Percentiles rank a stretch among this genome's conserved stretches.
phyloP scores from a whole-genome alignment of 2,797 vertebrate genomes.

The Morus bassanus region DNA sequence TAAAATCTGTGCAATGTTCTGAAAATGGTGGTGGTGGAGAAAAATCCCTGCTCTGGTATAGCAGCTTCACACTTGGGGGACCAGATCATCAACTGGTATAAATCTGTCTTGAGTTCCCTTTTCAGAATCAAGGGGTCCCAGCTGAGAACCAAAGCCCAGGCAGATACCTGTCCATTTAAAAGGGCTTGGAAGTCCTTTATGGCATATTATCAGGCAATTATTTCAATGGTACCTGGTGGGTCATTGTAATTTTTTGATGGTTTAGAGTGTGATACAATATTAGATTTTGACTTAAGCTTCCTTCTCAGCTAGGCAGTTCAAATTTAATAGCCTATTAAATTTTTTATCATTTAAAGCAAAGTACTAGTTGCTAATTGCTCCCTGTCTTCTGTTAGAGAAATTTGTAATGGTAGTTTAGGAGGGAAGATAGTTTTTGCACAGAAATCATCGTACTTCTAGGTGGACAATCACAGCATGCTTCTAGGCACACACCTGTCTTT shows the following conservation, averaged over 20 bases:
- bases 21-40: not conserved
- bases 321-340: not conserved
- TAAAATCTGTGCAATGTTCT: not conserved
- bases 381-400: not conserved
- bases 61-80: not conserved
- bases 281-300: not conserved
- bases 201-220: not conserved
- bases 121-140: not conserved
- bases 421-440: not conserved
- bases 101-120: not conserved
- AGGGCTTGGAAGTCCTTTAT: not conserved
- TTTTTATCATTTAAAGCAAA: not conserved
- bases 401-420: not conserved
- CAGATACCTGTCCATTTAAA: not conserved
- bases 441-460: not conserved
- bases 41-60: not conserved
- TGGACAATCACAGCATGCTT: not conserved
- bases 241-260: not conserved
- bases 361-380: not conserved
- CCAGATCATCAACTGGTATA: not conserved
- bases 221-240: not conserved
- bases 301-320: not conserved
- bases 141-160: not conserved
- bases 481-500: not conserved
- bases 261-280: not conserved